phyloP scores from a whole-genome alignment of 2,113 vertebrate species.

The Osmerus eperlanus region DNA sequence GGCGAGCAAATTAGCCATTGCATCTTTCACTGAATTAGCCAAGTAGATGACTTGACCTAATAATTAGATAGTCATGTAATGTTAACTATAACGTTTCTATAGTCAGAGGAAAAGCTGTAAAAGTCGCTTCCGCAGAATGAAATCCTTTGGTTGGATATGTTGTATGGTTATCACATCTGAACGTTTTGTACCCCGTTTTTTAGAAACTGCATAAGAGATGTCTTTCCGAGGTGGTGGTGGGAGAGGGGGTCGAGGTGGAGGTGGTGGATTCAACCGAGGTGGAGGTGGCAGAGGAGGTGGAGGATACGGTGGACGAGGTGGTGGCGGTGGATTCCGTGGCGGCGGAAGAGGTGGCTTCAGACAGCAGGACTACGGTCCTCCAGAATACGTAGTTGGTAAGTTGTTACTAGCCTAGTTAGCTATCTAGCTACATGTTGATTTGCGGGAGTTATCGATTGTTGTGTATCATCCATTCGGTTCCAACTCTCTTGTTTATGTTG shows the following conservation, averaged over 20 bases:
- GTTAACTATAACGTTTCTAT: no score
- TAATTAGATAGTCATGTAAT: no score
- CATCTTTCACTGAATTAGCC: no score
- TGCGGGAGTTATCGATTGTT: background rate
- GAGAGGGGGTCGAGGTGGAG: conserved; percentile 55
- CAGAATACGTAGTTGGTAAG: conserved; percentile 91
- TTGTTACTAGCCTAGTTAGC: background rate
- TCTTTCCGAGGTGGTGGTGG: conserved; percentile 82
- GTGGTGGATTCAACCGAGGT: conserved; percentile 55
- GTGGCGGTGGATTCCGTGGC: conserved; percentile 51
- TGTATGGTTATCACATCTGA: background rate
- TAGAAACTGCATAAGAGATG: conserved; percentile 65
- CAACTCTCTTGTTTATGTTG: background rate
- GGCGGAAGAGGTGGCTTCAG: conserved; percentile 82
- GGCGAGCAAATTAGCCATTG: no score
- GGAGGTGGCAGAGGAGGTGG: conserved; percentile 47
- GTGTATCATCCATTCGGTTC: background rate
- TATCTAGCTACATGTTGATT: background rate
- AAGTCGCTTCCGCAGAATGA: background rate
- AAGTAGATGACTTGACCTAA: no score
- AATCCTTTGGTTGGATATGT: background rate
- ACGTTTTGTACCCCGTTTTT: background rate
- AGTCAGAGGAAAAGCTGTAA: no score
- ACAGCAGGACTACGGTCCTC: conserved; percentile 92
- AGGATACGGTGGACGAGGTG: conserved; percentile 26